phyloP scores from a whole-genome alignment of 2,113 vertebrate genomes.

The Narcine bancroftii region DNA sequence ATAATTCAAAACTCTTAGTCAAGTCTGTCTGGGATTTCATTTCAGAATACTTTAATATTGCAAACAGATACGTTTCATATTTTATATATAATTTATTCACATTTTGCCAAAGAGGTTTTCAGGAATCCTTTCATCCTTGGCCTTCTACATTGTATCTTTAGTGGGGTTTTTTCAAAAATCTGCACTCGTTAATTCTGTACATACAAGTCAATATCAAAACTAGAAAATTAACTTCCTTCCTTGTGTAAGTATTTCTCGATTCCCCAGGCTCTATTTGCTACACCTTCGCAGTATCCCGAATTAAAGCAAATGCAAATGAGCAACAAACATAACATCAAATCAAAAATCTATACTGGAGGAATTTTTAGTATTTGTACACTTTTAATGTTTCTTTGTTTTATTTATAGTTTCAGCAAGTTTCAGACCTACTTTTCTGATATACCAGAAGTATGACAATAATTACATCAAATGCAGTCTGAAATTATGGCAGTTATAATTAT shows the following conservation, averaged over 20 bases:
- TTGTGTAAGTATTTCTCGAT: neutral
- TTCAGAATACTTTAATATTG: neutral
- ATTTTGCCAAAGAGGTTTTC: neutral
- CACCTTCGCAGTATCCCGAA: neutral
- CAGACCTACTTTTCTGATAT: neutral
- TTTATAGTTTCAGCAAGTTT: neutral
- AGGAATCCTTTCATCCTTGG: neutral
- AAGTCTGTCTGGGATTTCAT: neutral
- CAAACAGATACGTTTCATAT: neutral
- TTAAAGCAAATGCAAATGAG: neutral
- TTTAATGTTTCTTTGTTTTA: neutral
- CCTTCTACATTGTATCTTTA: neutral
- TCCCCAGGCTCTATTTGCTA: neutral
- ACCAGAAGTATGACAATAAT: neutral
- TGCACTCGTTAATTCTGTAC: neutral
- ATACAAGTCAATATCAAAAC: neutral
- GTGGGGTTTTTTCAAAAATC: neutral
- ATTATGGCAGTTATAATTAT: neutral
- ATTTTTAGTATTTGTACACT: neutral
- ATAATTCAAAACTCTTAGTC: neutral
- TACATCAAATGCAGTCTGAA: neutral
- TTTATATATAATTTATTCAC: slow-evolving; percentile 21
- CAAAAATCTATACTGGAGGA: neutral
- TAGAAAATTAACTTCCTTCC: neutral
- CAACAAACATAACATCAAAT: neutral